A percentile compares a stretch with the other conserved stretches of the same genome.
These are phyloP conservation scores for Malurus alboscapulatus DNA, from an alignment of 2,113 vertebrate genomes.

Conservation along the genomic window DNA sequence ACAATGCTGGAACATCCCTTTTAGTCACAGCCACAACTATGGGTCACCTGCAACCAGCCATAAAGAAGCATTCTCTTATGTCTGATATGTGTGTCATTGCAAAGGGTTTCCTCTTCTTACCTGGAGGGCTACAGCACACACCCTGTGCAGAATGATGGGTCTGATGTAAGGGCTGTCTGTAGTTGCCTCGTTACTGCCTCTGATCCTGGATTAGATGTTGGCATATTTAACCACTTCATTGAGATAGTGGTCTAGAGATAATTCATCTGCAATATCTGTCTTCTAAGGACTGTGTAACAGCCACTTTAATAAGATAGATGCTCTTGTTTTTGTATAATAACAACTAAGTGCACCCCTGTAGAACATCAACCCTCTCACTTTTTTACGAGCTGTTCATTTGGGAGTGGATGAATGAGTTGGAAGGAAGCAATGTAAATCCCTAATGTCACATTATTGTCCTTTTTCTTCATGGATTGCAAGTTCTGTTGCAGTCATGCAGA, in stretches of 20 bases:
- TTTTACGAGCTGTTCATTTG: neutral
- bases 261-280: neutral
- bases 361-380: neutral
- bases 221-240: neutral
- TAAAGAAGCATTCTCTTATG: neutral
- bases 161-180: neutral
- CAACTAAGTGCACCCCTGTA: neutral
- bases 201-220: neutral
- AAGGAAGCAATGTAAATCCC: neutral
- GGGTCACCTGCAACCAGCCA: neutral
- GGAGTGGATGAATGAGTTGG: neutral
- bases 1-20: neutral
- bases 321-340: neutral
- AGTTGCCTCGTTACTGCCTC: accelerated
- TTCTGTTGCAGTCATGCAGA: neutral
- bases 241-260: neutral
- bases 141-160: neutral
- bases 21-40: neutral
- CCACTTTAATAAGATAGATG: neutral
- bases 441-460: neutral
- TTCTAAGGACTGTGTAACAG: neutral
- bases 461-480: neutral
- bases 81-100: neutral
- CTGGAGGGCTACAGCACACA: neutral
- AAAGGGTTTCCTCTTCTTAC: neutral